Conservation (phyloP, 2,888 invertebrate genomes). For the Tenthredo mesomela region DNA sequence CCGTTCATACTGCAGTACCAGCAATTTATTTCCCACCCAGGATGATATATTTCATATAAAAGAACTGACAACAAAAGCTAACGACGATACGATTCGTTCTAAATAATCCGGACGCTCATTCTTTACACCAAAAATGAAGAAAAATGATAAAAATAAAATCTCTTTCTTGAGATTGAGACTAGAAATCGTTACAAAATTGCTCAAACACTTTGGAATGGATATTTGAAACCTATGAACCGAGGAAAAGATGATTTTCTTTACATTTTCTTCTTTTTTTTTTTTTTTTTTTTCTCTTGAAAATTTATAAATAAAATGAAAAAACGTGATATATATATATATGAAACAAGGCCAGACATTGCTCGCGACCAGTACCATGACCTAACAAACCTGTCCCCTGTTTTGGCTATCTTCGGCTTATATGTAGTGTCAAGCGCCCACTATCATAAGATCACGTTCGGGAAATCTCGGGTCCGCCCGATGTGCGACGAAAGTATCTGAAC, state of each 20-base stretch:
- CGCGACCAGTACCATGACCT: not conserved
- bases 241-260: not conserved
- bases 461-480: conserved; percentile 68
- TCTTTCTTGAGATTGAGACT: not conserved
- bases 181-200: conserved; percentile 9
- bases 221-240: not conserved
- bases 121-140: not conserved
- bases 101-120: conserved; percentile 32
- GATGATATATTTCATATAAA: not conserved
- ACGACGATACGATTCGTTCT: conserved; percentile 47
- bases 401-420: conserved; percentile 25
- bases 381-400: conserved; percentile 39
- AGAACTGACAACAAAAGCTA: conserved; percentile 32
- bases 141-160: not conserved
- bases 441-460: conserved; percentile 66
- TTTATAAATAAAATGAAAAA: not conserved
- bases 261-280: no score
- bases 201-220: not conserved
- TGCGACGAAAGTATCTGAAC: conserved; percentile 67
- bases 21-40: conserved; percentile 40
- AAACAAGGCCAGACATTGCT: not conserved
- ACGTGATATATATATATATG: not conserved
- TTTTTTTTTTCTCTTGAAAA: no score
- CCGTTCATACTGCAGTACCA: not conserved
- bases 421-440: conserved; percentile 36